Evolutionary conservation across 2,888 invertebrate genomes (phyloP).

Genomic region (Herminia tarsipennalis): DNA sequence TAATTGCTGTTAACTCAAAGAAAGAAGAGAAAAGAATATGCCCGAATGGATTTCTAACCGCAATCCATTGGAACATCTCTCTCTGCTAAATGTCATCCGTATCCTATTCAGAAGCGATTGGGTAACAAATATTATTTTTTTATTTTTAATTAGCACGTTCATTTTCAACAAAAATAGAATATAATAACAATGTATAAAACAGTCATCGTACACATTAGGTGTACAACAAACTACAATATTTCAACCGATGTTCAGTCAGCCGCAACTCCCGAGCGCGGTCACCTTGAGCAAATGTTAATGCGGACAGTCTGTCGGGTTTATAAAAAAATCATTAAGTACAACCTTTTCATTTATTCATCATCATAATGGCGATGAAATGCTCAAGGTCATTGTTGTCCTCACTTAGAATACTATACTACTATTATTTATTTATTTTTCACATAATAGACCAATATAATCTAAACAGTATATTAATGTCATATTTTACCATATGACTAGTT

Average conservation of each 20-base stretch:
- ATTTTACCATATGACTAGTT: too few relatives aligned
- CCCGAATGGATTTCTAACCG: too few relatives aligned
- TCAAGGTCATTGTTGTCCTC: constrained; percentile 49
- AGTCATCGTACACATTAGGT: constrained; percentile 57
- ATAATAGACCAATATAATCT: not conserved
- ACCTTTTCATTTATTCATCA: constrained; percentile 66
- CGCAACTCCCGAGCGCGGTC: constrained; percentile 78
- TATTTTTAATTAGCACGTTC: too few relatives aligned
- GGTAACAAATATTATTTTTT: too few relatives aligned
- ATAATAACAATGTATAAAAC: constrained; percentile 47
- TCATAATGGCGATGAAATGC: constrained; percentile 53
- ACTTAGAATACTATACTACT: too few relatives aligned
- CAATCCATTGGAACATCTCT: too few relatives aligned
- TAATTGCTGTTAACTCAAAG: too few relatives aligned
- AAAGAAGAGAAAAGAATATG: too few relatives aligned
- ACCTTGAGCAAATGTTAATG: constrained; percentile 83
- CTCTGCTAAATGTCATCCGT: too few relatives aligned
- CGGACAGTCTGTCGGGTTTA: constrained; percentile 69
- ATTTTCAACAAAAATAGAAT: constrained; percentile 29
- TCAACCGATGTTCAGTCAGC: constrained; percentile 79
- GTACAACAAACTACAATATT: constrained; percentile 61
- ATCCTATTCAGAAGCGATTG: too few relatives aligned
- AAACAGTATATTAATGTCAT: too few relatives aligned
- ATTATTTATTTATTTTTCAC: constrained; percentile 1
- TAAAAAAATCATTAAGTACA: constrained; percentile 69